A percentile compares a stretch with the other conserved stretches of the same genome.
phyloP scores from a whole-genome alignment of 2,888 invertebrate genomes.

The Cosmorhoe ocellata region DNA sequence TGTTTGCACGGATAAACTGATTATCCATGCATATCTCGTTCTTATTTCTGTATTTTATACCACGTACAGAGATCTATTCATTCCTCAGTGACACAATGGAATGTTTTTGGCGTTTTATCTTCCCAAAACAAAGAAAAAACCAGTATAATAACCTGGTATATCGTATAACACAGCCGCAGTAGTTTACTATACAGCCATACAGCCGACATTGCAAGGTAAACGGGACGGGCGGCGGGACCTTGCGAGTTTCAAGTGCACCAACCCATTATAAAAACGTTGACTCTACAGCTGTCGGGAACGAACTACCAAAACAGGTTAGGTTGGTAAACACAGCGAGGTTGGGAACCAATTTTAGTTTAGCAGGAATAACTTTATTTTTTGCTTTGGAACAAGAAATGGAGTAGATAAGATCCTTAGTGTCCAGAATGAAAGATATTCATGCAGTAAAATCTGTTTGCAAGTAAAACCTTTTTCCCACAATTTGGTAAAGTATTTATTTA shows the following conservation, averaged over 20 bases:
- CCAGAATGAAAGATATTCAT: no score
- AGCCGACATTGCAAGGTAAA: constrained; percentile 76
- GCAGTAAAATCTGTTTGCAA: no score
- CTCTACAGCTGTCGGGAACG: constrained; percentile 35
- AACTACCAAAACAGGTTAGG: constrained; percentile 12
- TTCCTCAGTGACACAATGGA: no score
- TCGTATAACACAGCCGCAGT: no score
- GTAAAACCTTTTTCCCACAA: no score
- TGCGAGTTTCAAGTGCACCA: constrained; percentile 42
- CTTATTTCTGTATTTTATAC: no score
- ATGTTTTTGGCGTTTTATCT: not conserved
- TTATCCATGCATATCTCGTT: no score
- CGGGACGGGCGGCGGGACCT: constrained; percentile 44
- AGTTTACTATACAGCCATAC: no score
- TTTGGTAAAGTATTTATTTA: no score
- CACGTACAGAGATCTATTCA: no score
- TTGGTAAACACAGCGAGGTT: constrained; percentile 15
- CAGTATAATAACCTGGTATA: not conserved
- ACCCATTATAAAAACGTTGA: constrained; percentile 42
- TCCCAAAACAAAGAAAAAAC: no score
- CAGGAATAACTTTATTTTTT: constrained; percentile 11
- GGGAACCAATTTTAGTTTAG: constrained; percentile 14
- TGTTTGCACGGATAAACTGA: no score
- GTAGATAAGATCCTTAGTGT: not conserved
- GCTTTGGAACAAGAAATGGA: constrained; percentile 4